A percentile compares a stretch with the other conserved stretches of the same genome.
Conservation (phyloP, 1,140 invertebrate species). For the Drosophila eugracilis region DNA sequence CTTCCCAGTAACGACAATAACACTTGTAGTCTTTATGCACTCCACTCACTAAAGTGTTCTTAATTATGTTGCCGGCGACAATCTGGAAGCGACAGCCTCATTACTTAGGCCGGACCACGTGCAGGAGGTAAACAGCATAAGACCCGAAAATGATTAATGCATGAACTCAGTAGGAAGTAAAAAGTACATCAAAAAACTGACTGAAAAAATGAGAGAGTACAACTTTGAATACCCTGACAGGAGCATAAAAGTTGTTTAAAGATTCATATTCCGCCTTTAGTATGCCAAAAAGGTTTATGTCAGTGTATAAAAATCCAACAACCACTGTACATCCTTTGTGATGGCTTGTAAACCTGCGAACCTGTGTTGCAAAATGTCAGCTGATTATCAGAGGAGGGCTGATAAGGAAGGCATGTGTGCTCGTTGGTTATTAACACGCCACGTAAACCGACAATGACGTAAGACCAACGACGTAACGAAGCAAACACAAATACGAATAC, state of each 20-base stretch:
- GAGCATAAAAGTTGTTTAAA: too few relatives aligned
- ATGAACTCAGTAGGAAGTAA: slow-evolving; percentile 2
- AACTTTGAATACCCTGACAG: neutral
- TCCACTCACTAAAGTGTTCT: slow-evolving; percentile 52
- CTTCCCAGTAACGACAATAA: neutral
- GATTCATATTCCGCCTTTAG: neutral
- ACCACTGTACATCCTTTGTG: neutral
- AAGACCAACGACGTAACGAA: slow-evolving; percentile 51
- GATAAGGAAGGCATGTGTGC: slow-evolving; percentile 21
- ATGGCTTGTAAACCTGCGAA: slow-evolving; percentile 13
- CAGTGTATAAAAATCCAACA: neutral
- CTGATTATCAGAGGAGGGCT: slow-evolving; percentile 19
- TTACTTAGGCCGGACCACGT: slow-evolving; percentile 44
- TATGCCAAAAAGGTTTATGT: neutral
- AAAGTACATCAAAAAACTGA: slow-evolving; percentile 8
- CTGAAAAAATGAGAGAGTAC: neutral
- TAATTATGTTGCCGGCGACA: slow-evolving; percentile 59
- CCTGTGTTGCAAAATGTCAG: slow-evolving; percentile 40
- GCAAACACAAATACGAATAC: slow-evolving; percentile 24
- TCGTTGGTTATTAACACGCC: slow-evolving; percentile 54
- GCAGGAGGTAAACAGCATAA: slow-evolving; percentile 17
- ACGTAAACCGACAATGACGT: slow-evolving; percentile 51
- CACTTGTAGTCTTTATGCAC: slow-evolving; percentile 13
- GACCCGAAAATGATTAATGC: slow-evolving; percentile 42
- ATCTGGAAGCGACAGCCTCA: slow-evolving; percentile 51